phyloP scores from a whole-genome alignment of 2,113 vertebrate species.

The Vulpes ferrilata region DNA sequence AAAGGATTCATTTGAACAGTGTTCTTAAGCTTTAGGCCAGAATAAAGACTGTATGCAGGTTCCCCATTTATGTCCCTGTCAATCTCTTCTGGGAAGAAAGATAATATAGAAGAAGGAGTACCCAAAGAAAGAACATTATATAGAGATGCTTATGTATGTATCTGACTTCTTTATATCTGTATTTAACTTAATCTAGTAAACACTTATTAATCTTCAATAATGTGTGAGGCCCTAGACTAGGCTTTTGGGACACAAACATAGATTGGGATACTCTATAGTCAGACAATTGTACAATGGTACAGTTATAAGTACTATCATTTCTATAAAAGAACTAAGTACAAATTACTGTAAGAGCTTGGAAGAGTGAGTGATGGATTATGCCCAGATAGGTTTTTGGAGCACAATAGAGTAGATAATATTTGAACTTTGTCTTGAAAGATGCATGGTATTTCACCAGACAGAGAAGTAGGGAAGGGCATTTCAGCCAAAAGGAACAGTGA shows the following conservation, averaged over 20 bases:
- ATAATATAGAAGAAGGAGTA: background rate
- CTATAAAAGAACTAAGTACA: slow-evolving; percentile 9
- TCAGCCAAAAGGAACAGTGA: slow-evolving; percentile 33
- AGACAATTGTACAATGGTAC: slow-evolving; percentile 3
- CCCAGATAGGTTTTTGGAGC: background rate
- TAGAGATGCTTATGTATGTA: background rate
- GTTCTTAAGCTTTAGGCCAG: background rate
- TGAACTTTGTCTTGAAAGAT: background rate
- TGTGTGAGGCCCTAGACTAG: background rate
- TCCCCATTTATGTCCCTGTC: background rate
- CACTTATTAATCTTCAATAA: background rate
- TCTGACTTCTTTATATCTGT: slow-evolving; percentile 28
- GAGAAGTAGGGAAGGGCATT: background rate
- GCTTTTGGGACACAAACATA: background rate
- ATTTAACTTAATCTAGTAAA: slow-evolving; percentile 9
- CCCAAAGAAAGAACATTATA: background rate
- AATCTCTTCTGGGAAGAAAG: background rate
- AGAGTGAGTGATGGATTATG: background rate
- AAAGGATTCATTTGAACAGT: background rate
- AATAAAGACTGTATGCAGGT: background rate
- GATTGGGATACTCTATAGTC: background rate
- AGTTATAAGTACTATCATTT: background rate
- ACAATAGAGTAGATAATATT: background rate
- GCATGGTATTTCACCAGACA: slow-evolving; percentile 7
- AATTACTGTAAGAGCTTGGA: background rate